Conservation (phyloP, 2,113 vertebrate genomes). For the Australoheros scitulus region DNA sequence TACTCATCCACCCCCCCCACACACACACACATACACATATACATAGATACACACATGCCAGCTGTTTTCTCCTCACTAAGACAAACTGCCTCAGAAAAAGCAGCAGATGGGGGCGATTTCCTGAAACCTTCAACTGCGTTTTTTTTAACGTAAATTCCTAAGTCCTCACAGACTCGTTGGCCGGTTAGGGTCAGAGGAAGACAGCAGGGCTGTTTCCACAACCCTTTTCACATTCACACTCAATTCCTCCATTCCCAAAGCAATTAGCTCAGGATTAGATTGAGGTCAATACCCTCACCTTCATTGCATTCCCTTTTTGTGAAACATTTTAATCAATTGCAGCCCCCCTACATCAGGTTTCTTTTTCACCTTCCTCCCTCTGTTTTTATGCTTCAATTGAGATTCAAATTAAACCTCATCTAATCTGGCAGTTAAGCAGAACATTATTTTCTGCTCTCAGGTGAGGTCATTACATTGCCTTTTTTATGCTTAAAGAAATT, state of each 20-base stretch:
- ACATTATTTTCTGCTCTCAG: constrained; percentile 50
- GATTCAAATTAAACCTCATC: constrained; percentile 62
- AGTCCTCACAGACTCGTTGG: neutral
- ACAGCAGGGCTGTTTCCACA: neutral
- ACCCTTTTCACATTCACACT: constrained; percentile 7
- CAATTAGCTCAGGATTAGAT: constrained; percentile 73
- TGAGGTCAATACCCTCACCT: constrained; percentile 66
- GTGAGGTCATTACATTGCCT: constrained; percentile 52
- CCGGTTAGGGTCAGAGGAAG: constrained; percentile 11
- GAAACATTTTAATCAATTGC: constrained; percentile 64
- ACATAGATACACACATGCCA: neutral
- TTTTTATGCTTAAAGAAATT: constrained; percentile 38
- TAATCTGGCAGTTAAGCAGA: constrained; percentile 53
- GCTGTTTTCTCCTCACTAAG: constrained; percentile 32
- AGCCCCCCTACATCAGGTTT: constrained; percentile 27
- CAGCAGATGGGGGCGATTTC: constrained; percentile 2
- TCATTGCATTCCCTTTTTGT: constrained; percentile 30
- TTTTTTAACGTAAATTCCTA: constrained; percentile 19
- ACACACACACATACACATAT: constrained; percentile 13
- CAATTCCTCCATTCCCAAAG: constrained; percentile 47
- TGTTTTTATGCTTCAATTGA: constrained; percentile 41
- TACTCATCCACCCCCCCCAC: constrained; percentile 10
- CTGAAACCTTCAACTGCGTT: constrained; percentile 11
- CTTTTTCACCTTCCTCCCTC: constrained; percentile 6
- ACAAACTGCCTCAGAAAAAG: constrained; percentile 22